Percentiles rank a stretch among this genome's conserved stretches.
These are phyloP conservation scores for Spisula solida DNA, from an alignment of 2,888 invertebrate species.

Conservation along the genomic window DNA sequence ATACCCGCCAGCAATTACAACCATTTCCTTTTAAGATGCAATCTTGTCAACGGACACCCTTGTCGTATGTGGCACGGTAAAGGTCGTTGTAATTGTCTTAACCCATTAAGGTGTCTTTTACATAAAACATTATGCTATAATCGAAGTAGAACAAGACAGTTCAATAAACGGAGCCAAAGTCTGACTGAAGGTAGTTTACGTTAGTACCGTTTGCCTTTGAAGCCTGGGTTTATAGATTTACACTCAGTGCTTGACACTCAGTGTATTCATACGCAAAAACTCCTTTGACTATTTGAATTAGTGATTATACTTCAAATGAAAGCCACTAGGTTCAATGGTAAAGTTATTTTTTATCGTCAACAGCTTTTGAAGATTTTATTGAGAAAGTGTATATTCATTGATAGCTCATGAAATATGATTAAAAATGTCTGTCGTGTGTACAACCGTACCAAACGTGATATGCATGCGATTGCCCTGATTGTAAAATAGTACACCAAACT, in stretches of 20 bases:
- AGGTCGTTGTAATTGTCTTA: neutral
- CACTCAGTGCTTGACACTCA: neutral
- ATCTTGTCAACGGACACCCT: neutral
- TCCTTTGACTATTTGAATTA: neutral
- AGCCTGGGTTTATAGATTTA: no score
- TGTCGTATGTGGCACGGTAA: neutral
- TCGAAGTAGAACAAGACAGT: neutral
- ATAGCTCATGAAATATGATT: neutral
- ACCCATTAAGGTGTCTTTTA: constrained; percentile 14
- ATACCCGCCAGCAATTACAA: neutral
- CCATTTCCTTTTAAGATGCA: constrained; percentile 18
- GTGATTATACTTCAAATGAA: neutral
- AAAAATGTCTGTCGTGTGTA: neutral
- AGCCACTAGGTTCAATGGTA: neutral
- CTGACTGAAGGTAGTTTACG: no score
- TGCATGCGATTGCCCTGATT: neutral
- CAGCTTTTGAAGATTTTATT: neutral
- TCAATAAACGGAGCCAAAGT: no score
- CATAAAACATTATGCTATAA: neutral
- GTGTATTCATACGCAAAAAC: neutral
- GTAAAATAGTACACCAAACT: neutral
- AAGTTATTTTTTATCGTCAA: neutral
- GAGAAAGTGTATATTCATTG: neutral
- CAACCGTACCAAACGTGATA: neutral
- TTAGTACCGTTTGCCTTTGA: no score